Base-by-base conservation (phyloP, 1,140 invertebrate genomes). In the Drosophila ananassae region DNA sequence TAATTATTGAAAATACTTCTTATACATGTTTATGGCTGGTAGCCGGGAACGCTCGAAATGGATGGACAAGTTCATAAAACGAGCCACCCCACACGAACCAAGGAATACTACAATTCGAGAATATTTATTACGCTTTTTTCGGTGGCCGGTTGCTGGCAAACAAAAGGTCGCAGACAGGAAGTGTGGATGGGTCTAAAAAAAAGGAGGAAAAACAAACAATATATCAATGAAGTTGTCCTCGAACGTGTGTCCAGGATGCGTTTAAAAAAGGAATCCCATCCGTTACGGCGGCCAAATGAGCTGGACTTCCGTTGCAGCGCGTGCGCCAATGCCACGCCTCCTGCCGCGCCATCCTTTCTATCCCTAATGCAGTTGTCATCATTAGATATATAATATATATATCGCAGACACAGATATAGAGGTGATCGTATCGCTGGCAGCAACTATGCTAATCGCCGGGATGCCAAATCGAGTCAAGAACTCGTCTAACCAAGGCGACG, bases 251-350 rank as follows among this genome's bases (percentile, higher is more conserved):
- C 54, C 82, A 87, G 82, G 82, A 87, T 87, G 82, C 82, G 66
- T 73, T 87, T 82, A 87, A 87, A 87, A 85, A 89, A 79, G 82
- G 81, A 89, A 87, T 89, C 82, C 78, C 75, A 79, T 89, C 82
- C 83, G 78, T 50, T 67, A 9, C 28, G 73, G 72, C 60, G 62
- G 83, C 78, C 75, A 87, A 87, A 87, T 87, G 82, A 87, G 83
- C 79, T 87, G 75, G 63, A 87, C 82, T 89, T 87, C 82, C 82
- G 82, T 7, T 87, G 74, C 69, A 82, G 66, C 82, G 83, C 82
- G 82, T 87, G 82, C 64, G 74, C 55, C 57, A 54, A 44, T 55
- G 72, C 68, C 79, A 75, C 83, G 77, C 75, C 77, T 52, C 48
- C 46, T 46, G 46, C 22, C 17, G n/a, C 7, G 5, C 25, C 25